Evolutionary conservation across 1,140 invertebrate genomes (phyloP).

Genomic region (Drosophila ironensis): DNA sequence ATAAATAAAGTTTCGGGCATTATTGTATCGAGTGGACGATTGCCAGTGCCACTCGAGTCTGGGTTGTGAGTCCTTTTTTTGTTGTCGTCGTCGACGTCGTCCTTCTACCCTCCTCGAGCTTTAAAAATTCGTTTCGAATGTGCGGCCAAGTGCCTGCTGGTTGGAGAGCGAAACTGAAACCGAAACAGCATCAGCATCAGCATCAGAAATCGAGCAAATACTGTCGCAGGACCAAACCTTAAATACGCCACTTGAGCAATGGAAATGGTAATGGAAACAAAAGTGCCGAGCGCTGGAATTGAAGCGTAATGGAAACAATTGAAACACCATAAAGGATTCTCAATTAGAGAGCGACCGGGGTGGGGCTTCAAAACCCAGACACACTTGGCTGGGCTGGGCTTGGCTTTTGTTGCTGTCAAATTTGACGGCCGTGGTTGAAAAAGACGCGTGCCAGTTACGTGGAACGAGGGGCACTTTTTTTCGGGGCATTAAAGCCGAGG

Average conservation of each 20-base stretch:
- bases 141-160: not conserved
- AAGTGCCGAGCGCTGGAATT: conserved; percentile 61
- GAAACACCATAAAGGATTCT: conserved; percentile 79
- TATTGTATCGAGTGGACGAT: conserved; percentile 50
- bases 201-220: conserved; percentile 49
- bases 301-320: conserved; percentile 80
- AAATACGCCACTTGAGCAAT: conserved; percentile 78
- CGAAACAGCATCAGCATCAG: conserved; percentile 1
- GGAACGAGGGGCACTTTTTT: conserved; percentile 36
- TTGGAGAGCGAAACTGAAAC: conserved; percentile 4
- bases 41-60: conserved; percentile 67
- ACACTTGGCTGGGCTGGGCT: conserved; percentile 53
- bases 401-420: conserved; percentile 67
- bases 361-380: conserved; percentile 35
- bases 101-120: conserved; percentile 17
- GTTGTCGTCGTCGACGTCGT: not conserved
- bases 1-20: conserved; percentile 46
- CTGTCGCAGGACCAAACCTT: conserved; percentile 78
- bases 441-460: conserved; percentile 69
- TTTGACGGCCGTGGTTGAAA: conserved; percentile 71
- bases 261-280: conserved; percentile 69
- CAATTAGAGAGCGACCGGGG: conserved; percentile 54
- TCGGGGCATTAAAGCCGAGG: conserved; percentile 53
- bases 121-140: conserved; percentile 57
- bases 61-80: conserved; percentile 9